Evolutionary conservation across 2,113 vertebrate genomes (phyloP), one percentile per base, ranked within the genome.

Genomic region (Hippocampus abdominalis): DNA sequence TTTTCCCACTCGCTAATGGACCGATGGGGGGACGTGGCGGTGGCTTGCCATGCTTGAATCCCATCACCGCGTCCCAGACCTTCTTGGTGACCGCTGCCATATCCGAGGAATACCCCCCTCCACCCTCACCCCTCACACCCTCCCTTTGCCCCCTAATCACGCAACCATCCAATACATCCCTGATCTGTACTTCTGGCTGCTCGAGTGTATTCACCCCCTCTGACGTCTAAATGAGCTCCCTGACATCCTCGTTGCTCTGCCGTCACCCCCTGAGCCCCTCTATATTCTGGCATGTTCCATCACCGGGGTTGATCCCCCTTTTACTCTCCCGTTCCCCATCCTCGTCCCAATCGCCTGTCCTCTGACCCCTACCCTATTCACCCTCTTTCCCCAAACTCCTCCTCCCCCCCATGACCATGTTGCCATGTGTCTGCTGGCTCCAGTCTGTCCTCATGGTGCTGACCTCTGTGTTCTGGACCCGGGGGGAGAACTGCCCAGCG

Each of bases 401-500:
- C n/a, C n/a, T 82, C 65, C 66, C 78, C 89, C 75, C 74, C 89
- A 88, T 88, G 91, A 93, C 89, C 90, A 93, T 93, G 92, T 93
- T 90, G 90, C 90, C 90, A 93, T 93, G 91, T 88, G 88, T 90
- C 81, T 79, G 69, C 88, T 89, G 88, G 88, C 77, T 89, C 82
- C 89, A 91, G 78, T 81, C 83, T 81, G 86, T 92, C 82, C 86
- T 92, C 72, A 76, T 92, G 71, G 85, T 87, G 75, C 77, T 93
- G 79, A 89, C 86, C 75, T 92, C 86, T 80, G 83, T 87, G 74
- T 87, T 87, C 69, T 87, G 90, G 87, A 90, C 87, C 78, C 82
- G 65, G 84, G 94, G 89, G 83, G 91, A 90, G 70, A 92, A 91
- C 60, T 98, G 96, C 90, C 95, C 95, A 57, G 81, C 90, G 49